Evolutionary conservation across 2,888 invertebrate species (phyloP).

Genomic region (Carcina quercana): DNA sequence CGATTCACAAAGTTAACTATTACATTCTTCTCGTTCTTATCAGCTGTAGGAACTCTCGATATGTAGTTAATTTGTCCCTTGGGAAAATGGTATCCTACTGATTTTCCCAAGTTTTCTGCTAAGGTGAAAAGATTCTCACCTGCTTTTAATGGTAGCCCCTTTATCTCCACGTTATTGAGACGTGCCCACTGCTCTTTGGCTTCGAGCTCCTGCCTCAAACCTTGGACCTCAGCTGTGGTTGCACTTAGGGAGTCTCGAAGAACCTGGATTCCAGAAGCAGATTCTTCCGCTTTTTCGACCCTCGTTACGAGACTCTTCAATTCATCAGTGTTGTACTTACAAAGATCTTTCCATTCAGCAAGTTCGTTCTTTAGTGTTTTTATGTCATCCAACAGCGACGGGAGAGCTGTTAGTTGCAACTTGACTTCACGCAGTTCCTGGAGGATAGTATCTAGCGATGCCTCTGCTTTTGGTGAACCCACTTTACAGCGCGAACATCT

Average conservation of each 20-base stretch:
- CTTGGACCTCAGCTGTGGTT: background rate
- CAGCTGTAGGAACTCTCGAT: constrained; percentile 4
- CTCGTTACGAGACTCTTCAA: background rate
- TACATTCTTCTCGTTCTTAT: constrained; percentile 10
- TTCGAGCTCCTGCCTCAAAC: background rate
- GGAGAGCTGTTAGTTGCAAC: background rate
- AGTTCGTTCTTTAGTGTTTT: background rate
- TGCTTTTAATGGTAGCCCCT: constrained; percentile 1
- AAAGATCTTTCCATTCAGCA: background rate
- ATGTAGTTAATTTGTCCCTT: constrained; percentile 8
- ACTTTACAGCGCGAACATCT: too few relatives aligned
- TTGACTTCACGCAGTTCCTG: background rate
- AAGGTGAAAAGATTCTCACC: constrained; percentile 2
- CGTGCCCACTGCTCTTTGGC: constrained; percentile 1
- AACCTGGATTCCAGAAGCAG: background rate
- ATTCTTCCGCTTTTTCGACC: background rate
- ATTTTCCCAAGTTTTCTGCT: background rate
- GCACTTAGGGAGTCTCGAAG: background rate
- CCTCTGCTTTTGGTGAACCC: too few relatives aligned
- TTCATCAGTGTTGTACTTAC: background rate
- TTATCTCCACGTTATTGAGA: constrained; percentile 5
- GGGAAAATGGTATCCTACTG: background rate
- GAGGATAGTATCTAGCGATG: background rate
- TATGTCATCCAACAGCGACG: background rate
- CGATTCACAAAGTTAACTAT: constrained; percentile 10